Conservation (phyloP, 2,888 invertebrate genomes). For the Leucozona laternaria region DNA sequence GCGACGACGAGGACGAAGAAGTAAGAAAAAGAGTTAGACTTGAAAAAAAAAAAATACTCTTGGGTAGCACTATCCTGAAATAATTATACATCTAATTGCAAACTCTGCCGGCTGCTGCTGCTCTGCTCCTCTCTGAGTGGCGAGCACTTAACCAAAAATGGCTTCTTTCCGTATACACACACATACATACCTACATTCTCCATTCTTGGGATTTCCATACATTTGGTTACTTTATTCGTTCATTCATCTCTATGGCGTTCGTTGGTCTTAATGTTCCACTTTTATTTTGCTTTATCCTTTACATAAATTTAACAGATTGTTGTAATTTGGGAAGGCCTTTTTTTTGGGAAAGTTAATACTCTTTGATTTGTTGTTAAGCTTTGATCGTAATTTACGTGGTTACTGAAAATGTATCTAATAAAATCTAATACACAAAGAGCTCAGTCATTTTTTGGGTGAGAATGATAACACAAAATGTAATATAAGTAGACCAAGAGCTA, state of each 20-base stretch:
- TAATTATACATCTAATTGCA: slow-evolving; percentile 73
- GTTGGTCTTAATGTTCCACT: slow-evolving; percentile 45
- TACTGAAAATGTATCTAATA: neutral
- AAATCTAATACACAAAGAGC: neutral
- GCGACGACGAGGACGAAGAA: neutral
- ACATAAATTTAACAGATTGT: slow-evolving; percentile 17
- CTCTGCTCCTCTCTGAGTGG: slow-evolving; percentile 9
- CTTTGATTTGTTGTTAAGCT: neutral
- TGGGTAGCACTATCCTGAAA: slow-evolving; percentile 68
- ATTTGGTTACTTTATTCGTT: slow-evolving; percentile 59
- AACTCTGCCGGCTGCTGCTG: slow-evolving; percentile 36
- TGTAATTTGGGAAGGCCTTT: neutral
- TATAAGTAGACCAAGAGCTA: too few relatives aligned
- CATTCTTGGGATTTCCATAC: slow-evolving; percentile 18
- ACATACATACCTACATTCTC: too few relatives aligned
- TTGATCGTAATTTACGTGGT: neutral
- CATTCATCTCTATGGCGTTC: slow-evolving; percentile 63
- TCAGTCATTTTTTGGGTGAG: neutral
- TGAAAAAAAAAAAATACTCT: slow-evolving; percentile 30
- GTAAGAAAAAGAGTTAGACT: slow-evolving; percentile 45
- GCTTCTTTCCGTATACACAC: slow-evolving; percentile 24
- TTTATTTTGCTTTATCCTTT: slow-evolving; percentile 45
- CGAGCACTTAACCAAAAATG: slow-evolving; percentile 66
- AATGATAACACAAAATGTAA: neutral
- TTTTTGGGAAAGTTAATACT: neutral